Percentiles rank a stretch among this genome's conserved stretches.
Evolutionary conservation across 2,888 invertebrate genomes (phyloP).

Genomic region (Aplocera efformata): DNA sequence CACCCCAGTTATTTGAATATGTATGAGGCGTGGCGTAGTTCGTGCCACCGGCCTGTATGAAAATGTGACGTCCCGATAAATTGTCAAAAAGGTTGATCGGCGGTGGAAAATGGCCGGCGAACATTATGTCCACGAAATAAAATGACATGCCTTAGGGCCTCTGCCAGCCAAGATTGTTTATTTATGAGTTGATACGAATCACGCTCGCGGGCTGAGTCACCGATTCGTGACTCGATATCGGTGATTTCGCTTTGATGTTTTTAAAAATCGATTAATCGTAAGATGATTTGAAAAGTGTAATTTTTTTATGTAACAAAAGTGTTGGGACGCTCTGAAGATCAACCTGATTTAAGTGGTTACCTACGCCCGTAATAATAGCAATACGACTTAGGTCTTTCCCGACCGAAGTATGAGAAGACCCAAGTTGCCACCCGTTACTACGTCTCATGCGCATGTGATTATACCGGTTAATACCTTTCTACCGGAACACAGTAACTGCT

Average conservation of each 20-base stretch:
- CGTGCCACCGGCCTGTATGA: constrained; percentile 68
- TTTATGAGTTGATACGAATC: constrained; percentile 39
- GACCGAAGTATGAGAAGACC: too few relatives aligned
- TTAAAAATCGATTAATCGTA: constrained; percentile 15
- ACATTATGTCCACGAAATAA: constrained; percentile 54
- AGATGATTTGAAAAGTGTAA: too few relatives aligned
- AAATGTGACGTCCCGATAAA: constrained; percentile 78
- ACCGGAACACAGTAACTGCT: too few relatives aligned
- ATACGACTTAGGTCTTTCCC: too few relatives aligned
- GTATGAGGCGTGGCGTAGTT: constrained; percentile 65
- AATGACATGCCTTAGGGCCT: constrained; percentile 49
- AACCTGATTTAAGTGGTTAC: too few relatives aligned
- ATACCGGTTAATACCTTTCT: too few relatives aligned
- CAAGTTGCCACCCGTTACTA: too few relatives aligned
- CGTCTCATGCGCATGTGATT: too few relatives aligned
- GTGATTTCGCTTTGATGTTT: constrained; percentile 27
- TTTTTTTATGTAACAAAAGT: too few relatives aligned
- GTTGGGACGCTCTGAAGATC: too few relatives aligned
- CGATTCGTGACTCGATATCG: constrained; percentile 24
- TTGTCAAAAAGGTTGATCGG: constrained; percentile 77
- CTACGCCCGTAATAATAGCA: too few relatives aligned
- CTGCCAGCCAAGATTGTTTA: constrained; percentile 48
- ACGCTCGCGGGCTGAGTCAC: constrained; percentile 22
- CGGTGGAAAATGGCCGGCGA: constrained; percentile 63
- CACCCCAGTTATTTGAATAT: constrained; percentile 70